Conservation (phyloP, 1,140 invertebrate species). For the Diabrotica undecimpunctata region DNA sequence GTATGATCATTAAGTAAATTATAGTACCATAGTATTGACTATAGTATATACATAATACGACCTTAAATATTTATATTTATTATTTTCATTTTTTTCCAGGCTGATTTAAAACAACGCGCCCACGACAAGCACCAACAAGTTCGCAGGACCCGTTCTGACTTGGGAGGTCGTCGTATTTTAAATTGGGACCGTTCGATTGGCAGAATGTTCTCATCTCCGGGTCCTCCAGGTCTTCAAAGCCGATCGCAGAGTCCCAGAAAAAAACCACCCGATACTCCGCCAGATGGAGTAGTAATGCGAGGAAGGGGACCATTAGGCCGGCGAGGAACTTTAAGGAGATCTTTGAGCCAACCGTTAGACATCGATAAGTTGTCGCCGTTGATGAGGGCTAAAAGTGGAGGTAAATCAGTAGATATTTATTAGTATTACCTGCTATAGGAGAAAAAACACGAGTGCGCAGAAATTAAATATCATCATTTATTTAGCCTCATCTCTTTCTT, state of each 20-base stretch:
- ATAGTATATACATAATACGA: too few species aligned
- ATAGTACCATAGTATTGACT: too few species aligned
- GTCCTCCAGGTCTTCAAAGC: conserved; percentile 58
- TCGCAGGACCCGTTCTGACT: conserved; percentile 58
- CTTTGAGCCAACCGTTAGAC: conserved; percentile 68
- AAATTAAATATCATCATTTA: too few species aligned
- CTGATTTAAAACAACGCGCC: conserved; percentile 53
- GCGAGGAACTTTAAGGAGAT: conserved; percentile 58
- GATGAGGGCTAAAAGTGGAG: conserved; percentile 54
- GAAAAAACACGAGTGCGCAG: background rate
- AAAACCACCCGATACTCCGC: conserved; percentile 46
- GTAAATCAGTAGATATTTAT: conserved; percentile 37
- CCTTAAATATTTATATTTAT: too few species aligned
- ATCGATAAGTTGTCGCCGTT: conserved; percentile 62
- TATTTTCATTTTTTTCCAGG: conserved; percentile 42
- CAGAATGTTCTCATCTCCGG: conserved; percentile 58
- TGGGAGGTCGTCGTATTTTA: conserved; percentile 56
- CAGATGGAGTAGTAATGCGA: conserved; percentile 42
- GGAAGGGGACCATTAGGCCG: conserved; percentile 25
- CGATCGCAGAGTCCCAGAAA: conserved; percentile 55
- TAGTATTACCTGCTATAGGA: background rate
- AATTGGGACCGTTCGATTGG: conserved; percentile 55
- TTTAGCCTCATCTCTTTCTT: conserved; percentile 2
- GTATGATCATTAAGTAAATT: too few species aligned
- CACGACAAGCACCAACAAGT: conserved; percentile 51